Percentiles rank a stretch among this genome's conserved stretches.
phyloP scores from a whole-genome alignment of 2,113 vertebrate genomes.

The Hiodon tergisus region DNA sequence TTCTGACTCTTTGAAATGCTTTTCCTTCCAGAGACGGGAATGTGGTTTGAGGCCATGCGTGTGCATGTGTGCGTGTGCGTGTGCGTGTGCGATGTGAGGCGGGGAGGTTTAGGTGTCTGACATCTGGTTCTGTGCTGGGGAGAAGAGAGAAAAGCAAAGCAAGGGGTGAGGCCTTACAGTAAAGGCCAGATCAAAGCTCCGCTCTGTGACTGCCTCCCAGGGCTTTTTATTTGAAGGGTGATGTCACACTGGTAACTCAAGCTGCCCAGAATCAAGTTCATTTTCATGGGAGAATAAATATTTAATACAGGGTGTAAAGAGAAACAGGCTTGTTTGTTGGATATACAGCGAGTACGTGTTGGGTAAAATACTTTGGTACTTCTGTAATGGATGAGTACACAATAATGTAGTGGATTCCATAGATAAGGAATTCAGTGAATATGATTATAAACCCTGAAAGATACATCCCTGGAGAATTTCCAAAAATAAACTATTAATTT shows the following conservation, averaged over 20 bases:
- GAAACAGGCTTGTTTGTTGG: too few relatives aligned
- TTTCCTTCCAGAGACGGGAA: slow-evolving; percentile 11
- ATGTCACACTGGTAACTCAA: neutral
- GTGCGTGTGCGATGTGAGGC: neutral
- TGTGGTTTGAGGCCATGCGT: slow-evolving; percentile 35
- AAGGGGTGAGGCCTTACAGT: neutral
- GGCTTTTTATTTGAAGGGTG: neutral
- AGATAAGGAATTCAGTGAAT: too few relatives aligned
- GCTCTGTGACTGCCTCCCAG: neutral
- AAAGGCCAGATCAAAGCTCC: neutral
- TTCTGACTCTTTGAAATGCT: neutral
- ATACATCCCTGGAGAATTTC: too few relatives aligned
- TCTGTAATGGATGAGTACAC: too few relatives aligned
- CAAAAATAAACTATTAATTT: too few relatives aligned
- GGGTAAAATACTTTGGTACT: too few relatives aligned
- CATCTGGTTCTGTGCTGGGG: slow-evolving; percentile 3
- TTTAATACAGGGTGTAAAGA: too few relatives aligned
- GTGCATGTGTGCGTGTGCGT: slow-evolving; percentile 16
- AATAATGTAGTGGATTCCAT: too few relatives aligned
- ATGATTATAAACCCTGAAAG: too few relatives aligned
- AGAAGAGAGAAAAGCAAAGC: neutral
- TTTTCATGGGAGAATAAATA: neutral
- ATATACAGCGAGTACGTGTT: too few relatives aligned
- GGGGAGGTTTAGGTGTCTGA: neutral
- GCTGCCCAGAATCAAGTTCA: neutral